Percentiles rank a stretch among this genome's conserved stretches.
phyloP scores from a whole-genome alignment of 2,888 invertebrate species.

The Serripes groenlandicus region DNA sequence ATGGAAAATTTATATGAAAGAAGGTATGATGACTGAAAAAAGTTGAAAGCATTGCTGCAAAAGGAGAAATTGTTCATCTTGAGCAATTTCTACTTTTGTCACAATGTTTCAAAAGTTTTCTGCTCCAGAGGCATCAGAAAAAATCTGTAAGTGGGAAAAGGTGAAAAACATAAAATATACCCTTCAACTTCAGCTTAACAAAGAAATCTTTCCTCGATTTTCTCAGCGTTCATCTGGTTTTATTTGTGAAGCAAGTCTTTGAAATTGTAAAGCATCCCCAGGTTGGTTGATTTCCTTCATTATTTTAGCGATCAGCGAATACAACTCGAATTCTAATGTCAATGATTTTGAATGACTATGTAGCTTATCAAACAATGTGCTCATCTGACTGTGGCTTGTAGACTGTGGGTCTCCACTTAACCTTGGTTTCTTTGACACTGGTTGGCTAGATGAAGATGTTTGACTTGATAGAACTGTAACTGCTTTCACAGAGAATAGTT shows the following conservation, averaged over 20 bases:
- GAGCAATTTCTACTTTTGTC: no score
- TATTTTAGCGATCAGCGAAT: constrained; percentile 56
- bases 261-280: constrained; percentile 67
- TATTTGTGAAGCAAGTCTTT: constrained; percentile 67
- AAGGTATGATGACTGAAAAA: no score
- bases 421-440: background rate
- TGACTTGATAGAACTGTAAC: background rate
- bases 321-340: constrained; percentile 55
- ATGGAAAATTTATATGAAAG: no score
- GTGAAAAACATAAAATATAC: no score
- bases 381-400: background rate
- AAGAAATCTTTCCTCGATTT: no score
- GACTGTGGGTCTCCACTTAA: background rate
- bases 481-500: background rate
- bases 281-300: constrained; percentile 46
- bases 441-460: background rate
- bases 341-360: constrained; percentile 13
- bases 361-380: background rate
- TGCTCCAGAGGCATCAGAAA: no score
- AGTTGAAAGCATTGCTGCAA: no score
- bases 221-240: constrained; percentile 23
- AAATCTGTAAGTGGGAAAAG: no score
- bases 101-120: no score
- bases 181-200: no score
- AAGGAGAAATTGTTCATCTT: no score